A percentile compares a stretch with the other conserved stretches of the same genome.
These are phyloP conservation scores for Zaprionus obscuricornis DNA, from an alignment of 2,888 invertebrate genomes.

Conservation along the genomic window DNA sequence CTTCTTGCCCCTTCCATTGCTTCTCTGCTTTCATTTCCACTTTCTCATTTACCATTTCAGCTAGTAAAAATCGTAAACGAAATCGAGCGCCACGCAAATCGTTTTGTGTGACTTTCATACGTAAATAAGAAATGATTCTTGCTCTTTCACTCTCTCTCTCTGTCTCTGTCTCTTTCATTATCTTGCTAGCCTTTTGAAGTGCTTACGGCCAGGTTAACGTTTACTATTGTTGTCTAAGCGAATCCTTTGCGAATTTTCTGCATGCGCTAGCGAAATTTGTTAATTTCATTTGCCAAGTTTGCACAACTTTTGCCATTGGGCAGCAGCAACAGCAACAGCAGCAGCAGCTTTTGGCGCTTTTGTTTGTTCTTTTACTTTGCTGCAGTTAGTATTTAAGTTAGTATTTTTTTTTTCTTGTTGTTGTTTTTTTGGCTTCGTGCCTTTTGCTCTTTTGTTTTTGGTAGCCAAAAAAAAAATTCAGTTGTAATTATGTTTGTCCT, in stretches of 20 bases:
- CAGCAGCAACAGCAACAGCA: conserved; percentile 5
- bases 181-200: conserved; percentile 31
- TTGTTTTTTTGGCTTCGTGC: conserved; percentile 1
- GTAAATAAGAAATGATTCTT: conserved; percentile 58
- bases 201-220: no score
- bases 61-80: conserved; percentile 32
- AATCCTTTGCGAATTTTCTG: no score
- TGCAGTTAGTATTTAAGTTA: conserved; percentile 19
- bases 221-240: no score
- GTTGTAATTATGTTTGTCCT: conserved; percentile 74
- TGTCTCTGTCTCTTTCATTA: background rate
- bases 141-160: background rate
- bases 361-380: no score
- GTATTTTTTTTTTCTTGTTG: conserved; percentile 5
- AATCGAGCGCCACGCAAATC: conserved; percentile 69
- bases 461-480: conserved; percentile 43
- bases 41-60: background rate
- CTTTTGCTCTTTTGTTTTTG: conserved; percentile 30
- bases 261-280: conserved; percentile 71
- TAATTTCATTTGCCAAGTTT: conserved; percentile 74
- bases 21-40: no score
- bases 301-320: conserved; percentile 49
- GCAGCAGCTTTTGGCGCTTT: conserved; percentile 16
- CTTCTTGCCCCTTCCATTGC: no score
- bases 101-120: conserved; percentile 77